Base-by-base conservation (phyloP, 2,797 vertebrate genomes). In the Heliangelus exortis region DNA sequence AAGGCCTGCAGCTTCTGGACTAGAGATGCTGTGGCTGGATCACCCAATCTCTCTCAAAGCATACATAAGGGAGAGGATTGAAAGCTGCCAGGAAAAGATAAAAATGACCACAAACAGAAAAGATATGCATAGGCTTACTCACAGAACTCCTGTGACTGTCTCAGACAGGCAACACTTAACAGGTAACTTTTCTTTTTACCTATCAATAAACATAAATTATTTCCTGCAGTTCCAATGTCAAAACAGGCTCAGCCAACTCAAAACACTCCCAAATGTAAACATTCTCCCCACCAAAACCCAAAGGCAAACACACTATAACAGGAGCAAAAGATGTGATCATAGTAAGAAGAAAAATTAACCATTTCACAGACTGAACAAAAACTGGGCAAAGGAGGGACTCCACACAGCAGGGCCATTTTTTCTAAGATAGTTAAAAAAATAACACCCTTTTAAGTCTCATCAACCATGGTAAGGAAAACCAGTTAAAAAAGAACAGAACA, bases 401-500 rank as follows among this genome's bases (percentile, higher is more conserved):
- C 25, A 87, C 41, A 50, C 29, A 88, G 50, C 22, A 71, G 22
- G 18, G 86, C 12, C 31, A 29, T 18, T 34, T 0, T 82, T 73
- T 84, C 53, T 88, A 62, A 53, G 87, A 23, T 47, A 43, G 57
- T 77, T 81, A 79, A 69, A 39, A 69, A 34, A 57, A 39, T 1
- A 12, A 4, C 21, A 33, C 19, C 7, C 57, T 74, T 87, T 81
- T 39, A 91, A 96, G 55, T 87, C 22, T 76, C 88, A 83, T 33
- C 41, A 87, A 93, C 12, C 36, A 39, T 6, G 11, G 23, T 29
- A 81, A 92, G 54, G 62, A 95, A 94, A 91, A 73, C 68, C 76
- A 86, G 80, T 22, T 79, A 66, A 92, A 76, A 65, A 63, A 48
- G 47, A 96, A 93, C 43, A 65, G 81, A 96, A 83, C 18, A 93